These are phyloP conservation scores for Anagrus nilaparvatae DNA, from an alignment of 1,140 invertebrate genomes.

Conservation along the genomic window DNA sequence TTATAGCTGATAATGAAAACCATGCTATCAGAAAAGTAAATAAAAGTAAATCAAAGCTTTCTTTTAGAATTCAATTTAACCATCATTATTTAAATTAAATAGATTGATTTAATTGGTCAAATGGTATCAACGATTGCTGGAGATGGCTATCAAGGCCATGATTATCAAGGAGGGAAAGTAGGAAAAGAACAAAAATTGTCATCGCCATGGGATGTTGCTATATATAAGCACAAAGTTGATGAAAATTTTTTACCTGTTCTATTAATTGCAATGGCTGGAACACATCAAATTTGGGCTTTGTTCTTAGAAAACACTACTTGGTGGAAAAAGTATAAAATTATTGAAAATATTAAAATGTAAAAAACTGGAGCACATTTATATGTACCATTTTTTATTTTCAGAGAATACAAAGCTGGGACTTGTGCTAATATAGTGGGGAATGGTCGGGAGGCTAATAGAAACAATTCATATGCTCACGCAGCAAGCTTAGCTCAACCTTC, in stretches of 20 bases:
- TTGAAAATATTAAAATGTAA: slow-evolving; percentile 10
- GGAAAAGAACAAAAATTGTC: slow-evolving; percentile 60
- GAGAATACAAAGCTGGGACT: slow-evolving; percentile 42
- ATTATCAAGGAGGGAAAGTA: slow-evolving; percentile 55
- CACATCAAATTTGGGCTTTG: slow-evolving; percentile 88
- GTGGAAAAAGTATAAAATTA: slow-evolving; percentile 63
- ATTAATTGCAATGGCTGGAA: slow-evolving; percentile 84
- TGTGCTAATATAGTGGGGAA: slow-evolving; percentile 74
- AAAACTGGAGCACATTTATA: background rate
- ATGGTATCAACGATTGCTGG: slow-evolving; percentile 68
- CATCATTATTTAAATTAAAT: slow-evolving; percentile 2
- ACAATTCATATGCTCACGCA: slow-evolving; percentile 78
- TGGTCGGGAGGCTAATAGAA: slow-evolving; percentile 84
- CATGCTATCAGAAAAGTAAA: slow-evolving; percentile 68
- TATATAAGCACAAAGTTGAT: slow-evolving; percentile 44
- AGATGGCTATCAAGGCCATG: slow-evolving; percentile 61
- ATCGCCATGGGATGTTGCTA: slow-evolving; percentile 83
- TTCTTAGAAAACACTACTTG: slow-evolving; percentile 68
- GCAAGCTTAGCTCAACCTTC: slow-evolving; percentile 89
- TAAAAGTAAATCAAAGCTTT: slow-evolving; percentile 6
- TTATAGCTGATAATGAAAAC: slow-evolving; percentile 88
- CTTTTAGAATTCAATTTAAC: slow-evolving; percentile 4
- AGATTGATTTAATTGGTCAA: slow-evolving; percentile 56
- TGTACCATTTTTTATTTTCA: slow-evolving; percentile 15
- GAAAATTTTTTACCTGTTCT: slow-evolving; percentile 49